A percentile compares a stretch with the other conserved stretches of the same genome.
phyloP scores from a whole-genome alignment of 92 coral and sea anemone genomes.

The Phymanthus crucifer region DNA sequence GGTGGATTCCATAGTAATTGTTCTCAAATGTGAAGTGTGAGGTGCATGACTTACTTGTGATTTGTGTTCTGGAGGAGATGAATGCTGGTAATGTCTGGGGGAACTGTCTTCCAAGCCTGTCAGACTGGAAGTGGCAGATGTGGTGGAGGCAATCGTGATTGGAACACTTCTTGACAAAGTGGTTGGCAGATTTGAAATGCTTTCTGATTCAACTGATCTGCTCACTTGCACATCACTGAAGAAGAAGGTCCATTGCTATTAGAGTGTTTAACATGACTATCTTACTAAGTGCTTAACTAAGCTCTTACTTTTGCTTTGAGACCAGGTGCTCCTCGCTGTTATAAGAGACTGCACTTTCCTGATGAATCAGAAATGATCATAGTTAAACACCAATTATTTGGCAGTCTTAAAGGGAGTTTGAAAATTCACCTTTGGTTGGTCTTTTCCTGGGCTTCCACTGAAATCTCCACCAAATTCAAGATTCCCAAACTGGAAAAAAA shows the following conservation, averaged over 20 bases:
- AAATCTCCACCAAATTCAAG: conserved; percentile 95
- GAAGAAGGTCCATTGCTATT: neutral
- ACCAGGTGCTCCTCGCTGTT: neutral
- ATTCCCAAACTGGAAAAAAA: conserved; percentile 80
- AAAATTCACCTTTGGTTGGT: conserved; percentile 44
- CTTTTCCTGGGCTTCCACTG: conserved; percentile 59
- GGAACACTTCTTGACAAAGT: conserved; percentile 66
- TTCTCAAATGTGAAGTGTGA: no score
- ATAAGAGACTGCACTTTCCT: conserved; percentile 4
- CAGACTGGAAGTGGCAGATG: conserved; percentile 73
- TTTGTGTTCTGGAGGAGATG: conserved; percentile 64
- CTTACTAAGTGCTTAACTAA: neutral
- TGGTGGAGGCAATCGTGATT: conserved; percentile 69
- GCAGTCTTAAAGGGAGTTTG: neutral
- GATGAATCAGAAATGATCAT: neutral
- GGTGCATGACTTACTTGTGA: conserved; percentile 45
- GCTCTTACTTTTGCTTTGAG: conserved; percentile 5
- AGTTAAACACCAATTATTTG: neutral
- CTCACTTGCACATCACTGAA: neutral
- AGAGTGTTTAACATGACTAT: no score
- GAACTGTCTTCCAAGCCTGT: conserved; percentile 74
- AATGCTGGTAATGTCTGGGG: conserved; percentile 81
- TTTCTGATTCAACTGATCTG: conserved; percentile 11
- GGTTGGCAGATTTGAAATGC: conserved; percentile 28
- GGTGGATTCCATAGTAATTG: no score